Conservation (phyloP, 2,113 vertebrate species). For the Marmota flaviventris region DNA sequence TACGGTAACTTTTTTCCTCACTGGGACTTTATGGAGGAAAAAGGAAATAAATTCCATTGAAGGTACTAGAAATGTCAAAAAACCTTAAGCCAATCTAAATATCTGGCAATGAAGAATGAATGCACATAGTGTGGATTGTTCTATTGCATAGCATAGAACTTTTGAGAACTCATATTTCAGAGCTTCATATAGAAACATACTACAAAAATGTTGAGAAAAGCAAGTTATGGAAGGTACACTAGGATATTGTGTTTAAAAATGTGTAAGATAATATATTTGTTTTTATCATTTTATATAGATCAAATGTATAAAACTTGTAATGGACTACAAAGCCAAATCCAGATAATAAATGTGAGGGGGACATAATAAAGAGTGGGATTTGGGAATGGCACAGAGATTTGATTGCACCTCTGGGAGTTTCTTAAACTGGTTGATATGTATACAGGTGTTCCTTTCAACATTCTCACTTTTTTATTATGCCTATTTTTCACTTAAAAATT, state of each 20-base stretch:
- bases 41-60: neutral
- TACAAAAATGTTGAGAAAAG: neutral
- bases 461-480: neutral
- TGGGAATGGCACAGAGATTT: neutral
- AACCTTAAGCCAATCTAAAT: neutral
- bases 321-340: neutral
- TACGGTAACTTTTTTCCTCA: neutral
- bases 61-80: neutral
- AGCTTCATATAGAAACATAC: neutral
- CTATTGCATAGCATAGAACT: neutral
- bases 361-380: neutral
- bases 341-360: neutral
- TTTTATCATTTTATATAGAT: neutral
- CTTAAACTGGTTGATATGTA: neutral
- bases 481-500: slow-evolving; percentile 22
- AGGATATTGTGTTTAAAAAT: neutral
- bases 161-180: neutral
- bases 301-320: neutral
- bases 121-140: neutral
- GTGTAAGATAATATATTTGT: neutral
- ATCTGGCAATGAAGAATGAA: neutral
- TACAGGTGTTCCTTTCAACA: neutral
- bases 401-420: neutral
- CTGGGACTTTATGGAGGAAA: neutral
- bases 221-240: neutral